Base-by-base conservation (phyloP, 2,888 invertebrate genomes). In the Tiphia femorata region DNA sequence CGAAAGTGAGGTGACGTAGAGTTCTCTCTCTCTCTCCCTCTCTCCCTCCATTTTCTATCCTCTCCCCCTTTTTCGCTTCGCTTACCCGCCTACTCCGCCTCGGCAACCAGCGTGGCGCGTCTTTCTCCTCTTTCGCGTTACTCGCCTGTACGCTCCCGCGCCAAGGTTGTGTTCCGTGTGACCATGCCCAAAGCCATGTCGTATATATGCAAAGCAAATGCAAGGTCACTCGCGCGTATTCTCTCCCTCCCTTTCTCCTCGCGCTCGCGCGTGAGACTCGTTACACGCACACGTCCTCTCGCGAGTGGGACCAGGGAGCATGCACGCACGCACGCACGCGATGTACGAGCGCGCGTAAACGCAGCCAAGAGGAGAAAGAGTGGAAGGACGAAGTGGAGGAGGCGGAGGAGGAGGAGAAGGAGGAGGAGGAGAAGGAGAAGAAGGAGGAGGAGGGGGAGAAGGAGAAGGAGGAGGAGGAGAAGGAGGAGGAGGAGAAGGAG, bases 181-280 rank as follows among this genome's bases (percentile, higher is more conserved):
- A 64, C 75, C 66, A 74, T 76, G 70, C 66, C 70, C 68, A 67
- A 70, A 72, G 72, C 72, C 63, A 62, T 61, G 58, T 71, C 74
- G 73, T 70, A 62, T 76, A 70, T 74, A 74, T 76, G 76, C 75
- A 75, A 75, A 75, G 67, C 71, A 70, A 73, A 73, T 62, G 76
- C 75, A 75, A 75, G 75, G 75, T 74, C 75, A 72, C 58, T 65
- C 69, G 69, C 73, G 73, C 67, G 62, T 64, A 63, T 72, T 25
- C 27, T 16, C 42, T 27, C 42, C 3, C 16, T 42, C 16, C 10
- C 17, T 16, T 7, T 20, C 40, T 10, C n/a, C 12, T 10, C 21
- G n/a, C 21, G n/a, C 20, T 40, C 41, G 21, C 41, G n/a, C 21
- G n/a, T n/a, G n/a, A n/a, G n/a, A n/a, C n/a, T n/a, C n/a, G n/a